A percentile compares a stretch with the other conserved stretches of the same genome.
These are phyloP conservation scores for Chelidonichthys spinosus DNA, from an alignment of 2,797 vertebrate genomes.

Conservation along the genomic window DNA sequence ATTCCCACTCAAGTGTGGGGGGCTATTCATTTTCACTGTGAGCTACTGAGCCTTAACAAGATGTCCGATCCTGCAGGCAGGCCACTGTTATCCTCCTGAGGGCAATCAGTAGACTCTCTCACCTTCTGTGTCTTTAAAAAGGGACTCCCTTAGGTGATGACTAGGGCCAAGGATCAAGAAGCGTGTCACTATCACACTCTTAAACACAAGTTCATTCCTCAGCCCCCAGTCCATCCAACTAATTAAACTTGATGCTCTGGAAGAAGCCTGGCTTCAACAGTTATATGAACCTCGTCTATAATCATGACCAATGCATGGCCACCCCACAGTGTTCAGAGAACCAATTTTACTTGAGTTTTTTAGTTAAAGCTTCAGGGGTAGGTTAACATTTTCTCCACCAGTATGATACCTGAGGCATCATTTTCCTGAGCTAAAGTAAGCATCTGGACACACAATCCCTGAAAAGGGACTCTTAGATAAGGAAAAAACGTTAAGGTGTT, in stretches of 20 bases:
- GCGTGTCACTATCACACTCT: conserved; percentile 64
- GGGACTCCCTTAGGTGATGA: conserved; percentile 70
- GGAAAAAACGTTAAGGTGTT: neutral
- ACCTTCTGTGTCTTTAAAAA: conserved; percentile 67
- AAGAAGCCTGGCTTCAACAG: conserved; percentile 62
- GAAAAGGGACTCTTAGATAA: neutral
- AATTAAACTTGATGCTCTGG: conserved; percentile 72
- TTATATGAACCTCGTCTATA: conserved; percentile 45
- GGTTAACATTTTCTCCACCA: too few relatives aligned
- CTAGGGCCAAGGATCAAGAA: conserved; percentile 70
- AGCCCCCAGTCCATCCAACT: conserved; percentile 52
- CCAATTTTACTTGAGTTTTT: conserved; percentile 6
- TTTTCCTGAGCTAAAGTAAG: neutral
- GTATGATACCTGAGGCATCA: neutral
- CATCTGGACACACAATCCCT: neutral
- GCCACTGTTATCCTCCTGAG: conserved; percentile 77
- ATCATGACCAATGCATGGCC: conserved; percentile 28
- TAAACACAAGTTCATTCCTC: conserved; percentile 73
- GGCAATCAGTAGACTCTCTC: conserved; percentile 79
- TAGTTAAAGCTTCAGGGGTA: neutral
- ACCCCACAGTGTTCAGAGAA: conserved; percentile 28
- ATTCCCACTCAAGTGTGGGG: conserved; percentile 77
- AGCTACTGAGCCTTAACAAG: conserved; percentile 82
- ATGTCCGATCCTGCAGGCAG: conserved; percentile 73
- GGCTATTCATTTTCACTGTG: conserved; percentile 76